Evolutionary conservation across 2,888 invertebrate species (phyloP).

Genomic region (Temnothorax rugatulus): DNA sequence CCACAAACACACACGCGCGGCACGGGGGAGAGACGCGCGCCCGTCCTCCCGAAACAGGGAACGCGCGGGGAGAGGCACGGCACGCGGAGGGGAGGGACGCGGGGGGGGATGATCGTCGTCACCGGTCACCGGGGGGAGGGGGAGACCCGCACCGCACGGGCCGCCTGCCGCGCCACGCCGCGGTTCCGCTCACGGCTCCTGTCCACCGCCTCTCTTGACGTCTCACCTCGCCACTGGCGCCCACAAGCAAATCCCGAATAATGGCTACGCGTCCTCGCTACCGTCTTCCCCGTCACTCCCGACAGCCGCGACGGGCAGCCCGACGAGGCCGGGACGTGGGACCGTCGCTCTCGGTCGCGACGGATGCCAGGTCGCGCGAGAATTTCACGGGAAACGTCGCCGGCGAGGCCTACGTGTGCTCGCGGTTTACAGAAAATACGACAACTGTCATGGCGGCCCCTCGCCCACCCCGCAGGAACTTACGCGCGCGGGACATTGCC

Average conservation of each 20-base stretch:
- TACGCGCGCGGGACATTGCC: constrained; percentile 66
- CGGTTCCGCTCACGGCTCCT: background rate
- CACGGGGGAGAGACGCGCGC: constrained; percentile 63
- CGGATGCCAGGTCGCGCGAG: constrained; percentile 55
- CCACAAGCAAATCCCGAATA: constrained; percentile 81
- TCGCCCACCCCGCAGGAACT: constrained; percentile 79
- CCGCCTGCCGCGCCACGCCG: constrained; percentile 15
- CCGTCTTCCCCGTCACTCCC: constrained; percentile 43
- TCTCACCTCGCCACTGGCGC: constrained; percentile 81
- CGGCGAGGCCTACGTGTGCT: constrained; percentile 70
- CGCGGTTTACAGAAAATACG: constrained; percentile 81
- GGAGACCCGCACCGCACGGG: background rate
- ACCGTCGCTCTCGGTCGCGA: constrained; percentile 59
- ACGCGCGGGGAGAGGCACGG: constrained; percentile 61
- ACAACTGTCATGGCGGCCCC: constrained; percentile 83
- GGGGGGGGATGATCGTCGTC: background rate
- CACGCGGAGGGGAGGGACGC: background rate
- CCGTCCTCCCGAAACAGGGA: constrained; percentile 79
- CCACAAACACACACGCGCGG: constrained; percentile 34
- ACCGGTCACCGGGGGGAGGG: background rate
- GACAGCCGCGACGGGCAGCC: constrained; percentile 59
- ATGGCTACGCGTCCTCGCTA: constrained; percentile 80
- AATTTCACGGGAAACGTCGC: constrained; percentile 70
- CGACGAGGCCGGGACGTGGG: constrained; percentile 52
- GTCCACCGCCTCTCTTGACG: constrained; percentile 75